Base-by-base conservation (phyloP, 2,113 vertebrate species). In the Spea multiplicata region DNA sequence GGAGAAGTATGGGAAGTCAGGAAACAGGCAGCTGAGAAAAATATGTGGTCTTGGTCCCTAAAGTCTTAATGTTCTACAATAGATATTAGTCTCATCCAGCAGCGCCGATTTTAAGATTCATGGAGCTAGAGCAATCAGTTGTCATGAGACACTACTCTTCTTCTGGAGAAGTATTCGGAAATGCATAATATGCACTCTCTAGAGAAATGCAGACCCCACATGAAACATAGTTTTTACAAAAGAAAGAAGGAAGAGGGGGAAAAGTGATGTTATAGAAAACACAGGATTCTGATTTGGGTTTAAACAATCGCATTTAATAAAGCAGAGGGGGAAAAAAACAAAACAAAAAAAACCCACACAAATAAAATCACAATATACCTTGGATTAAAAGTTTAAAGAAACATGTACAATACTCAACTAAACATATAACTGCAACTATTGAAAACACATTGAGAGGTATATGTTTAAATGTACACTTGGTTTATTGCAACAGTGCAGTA, bases 31-130 rank as follows among this genome's bases (percentile, higher is more conserved):
- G 13, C 66, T 68, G 44, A 48, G 66, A 68, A 48, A 68, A 68
- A 68, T 5, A 68, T 48, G 9, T 47, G 45, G 9, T 68, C 12
- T 48, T 48, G 9, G 66, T 68, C 66, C 66, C 66, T 14, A 14
- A 68, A 14, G 66, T 68, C 44, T 44, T 66, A 66, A 48, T 68
- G 45, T 46, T 68, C 66, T 68, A 68, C 66, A 46, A 48, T 48
- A 14, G 14, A 14, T 68, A 13, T 48, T 3, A 68, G 45, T 4
- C 44, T 4, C 44, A 48, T 48, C 45, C 45, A 68, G 10, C 45
- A 68, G 66, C n/a, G 66, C 3, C n/a, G 66, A 68, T 68, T 68
- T 68, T 68, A 68, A 68, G 66, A 68, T 68, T 68, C 66, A 68
- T 68, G 66, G 14, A 48, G 4, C 66, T 68, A 48, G 44, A 68